phyloP scores from a whole-genome alignment of 2,888 invertebrate genomes.

The Cheilosia pagana region DNA sequence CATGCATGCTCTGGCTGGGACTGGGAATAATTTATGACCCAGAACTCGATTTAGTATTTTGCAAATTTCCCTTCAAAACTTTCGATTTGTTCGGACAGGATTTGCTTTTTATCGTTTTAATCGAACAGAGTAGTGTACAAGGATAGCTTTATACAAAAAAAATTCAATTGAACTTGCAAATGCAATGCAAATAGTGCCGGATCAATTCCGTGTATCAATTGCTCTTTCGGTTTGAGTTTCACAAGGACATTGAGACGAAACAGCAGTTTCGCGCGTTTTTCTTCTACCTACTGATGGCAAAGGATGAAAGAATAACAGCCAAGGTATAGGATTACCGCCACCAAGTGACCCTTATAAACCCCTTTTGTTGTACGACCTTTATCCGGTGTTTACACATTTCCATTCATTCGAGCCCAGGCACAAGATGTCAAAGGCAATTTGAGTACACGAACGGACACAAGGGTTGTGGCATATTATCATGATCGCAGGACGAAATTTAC shows the following conservation, averaged over 20 bases:
- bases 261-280: background rate
- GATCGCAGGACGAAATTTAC: slow-evolving; percentile 60
- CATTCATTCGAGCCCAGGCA: slow-evolving; percentile 76
- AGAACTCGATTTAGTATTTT: slow-evolving; percentile 64
- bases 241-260: slow-evolving; percentile 4
- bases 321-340: slow-evolving; percentile 52
- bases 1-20: slow-evolving; percentile 56
- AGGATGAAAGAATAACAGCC: slow-evolving; percentile 8
- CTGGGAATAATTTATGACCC: slow-evolving; percentile 69
- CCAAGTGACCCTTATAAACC: slow-evolving; percentile 72
- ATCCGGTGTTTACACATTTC: slow-evolving; percentile 81
- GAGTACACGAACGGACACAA: slow-evolving; percentile 53
- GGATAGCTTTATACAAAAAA: slow-evolving; percentile 1
- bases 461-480: slow-evolving; percentile 68
- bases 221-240: slow-evolving; percentile 23
- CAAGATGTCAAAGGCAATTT: slow-evolving; percentile 70
- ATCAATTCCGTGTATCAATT: slow-evolving; percentile 21
- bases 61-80: slow-evolving; percentile 56
- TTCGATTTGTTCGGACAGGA: slow-evolving; percentile 40
- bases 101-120: slow-evolving; percentile 26
- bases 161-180: slow-evolving; percentile 29
- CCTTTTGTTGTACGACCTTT: slow-evolving; percentile 69
- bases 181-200: background rate
- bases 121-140: slow-evolving; percentile 1
- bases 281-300: background rate